Evolutionary conservation across 2,113 vertebrate genomes (phyloP), one percentile per base, ranked within the genome.

Genomic region (Drymodes brunneopygia): DNA sequence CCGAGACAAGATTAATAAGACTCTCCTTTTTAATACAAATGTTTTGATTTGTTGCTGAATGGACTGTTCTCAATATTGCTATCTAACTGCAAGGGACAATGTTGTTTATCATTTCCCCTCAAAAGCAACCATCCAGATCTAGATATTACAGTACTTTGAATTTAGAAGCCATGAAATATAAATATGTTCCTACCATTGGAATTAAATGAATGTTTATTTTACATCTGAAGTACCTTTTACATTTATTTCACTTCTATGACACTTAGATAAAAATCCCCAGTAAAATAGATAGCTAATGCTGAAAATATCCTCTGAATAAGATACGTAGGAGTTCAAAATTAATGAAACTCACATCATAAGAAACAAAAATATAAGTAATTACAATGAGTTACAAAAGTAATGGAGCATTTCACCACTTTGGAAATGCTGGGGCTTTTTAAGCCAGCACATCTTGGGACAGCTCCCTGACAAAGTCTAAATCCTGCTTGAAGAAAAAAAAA

Each of bases 91-190:
- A 92, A 96, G 74, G 90, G 80, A 97, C 90, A 90, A 88, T 83
- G 72, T 48, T 97, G 88, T 97, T 97, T 96, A 96, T 97, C 96
- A 96, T 94, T 90, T 60, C 16, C 27, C 61, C 70, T 72, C 54
- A 9, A 94, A 97, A 96, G 95, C 86, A 95, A 74, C 56, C 72
- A 58, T 91, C 88, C 84, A 95, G 87, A 96, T 95, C 95, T 91
- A 94, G 78, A 92, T 96, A 94, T 94, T 94, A 94, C 22, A 88
- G 75, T 65, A 64, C 60, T 95, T 81, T 81, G 88, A 92, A 97
- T 97, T 95, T 89, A 88, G 77, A 95, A 97, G 93, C 58, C 88
- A 97, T 92, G 81, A 96, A 97, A 97, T 96, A 97, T 89, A 97
- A 97, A 97, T 90, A 42, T 79, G 72, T 65, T 89, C 35, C 90